Evolutionary conservation across 1,140 invertebrate species (phyloP).

Genomic region (Anthonomus grandis): DNA sequence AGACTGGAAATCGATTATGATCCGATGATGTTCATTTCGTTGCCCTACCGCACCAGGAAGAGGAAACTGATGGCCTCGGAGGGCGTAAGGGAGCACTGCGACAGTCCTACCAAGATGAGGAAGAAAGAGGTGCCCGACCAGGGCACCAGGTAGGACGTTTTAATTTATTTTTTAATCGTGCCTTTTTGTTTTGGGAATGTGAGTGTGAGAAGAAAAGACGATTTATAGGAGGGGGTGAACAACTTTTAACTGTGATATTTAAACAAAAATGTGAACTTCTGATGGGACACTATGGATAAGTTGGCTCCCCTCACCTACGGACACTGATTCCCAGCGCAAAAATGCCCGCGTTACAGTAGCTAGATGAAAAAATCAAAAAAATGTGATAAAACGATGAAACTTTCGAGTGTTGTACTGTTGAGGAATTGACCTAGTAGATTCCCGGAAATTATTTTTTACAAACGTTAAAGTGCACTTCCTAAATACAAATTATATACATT

Average conservation of each 20-base stretch:
- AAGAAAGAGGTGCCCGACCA: conserved; percentile 28
- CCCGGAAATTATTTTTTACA: background rate
- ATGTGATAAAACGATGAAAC: no score
- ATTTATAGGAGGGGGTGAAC: background rate
- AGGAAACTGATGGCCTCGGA: conserved; percentile 29
- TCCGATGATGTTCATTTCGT: conserved; percentile 32
- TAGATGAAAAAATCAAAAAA: no score
- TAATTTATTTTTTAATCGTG: background rate
- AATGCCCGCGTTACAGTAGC: background rate
- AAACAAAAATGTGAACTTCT: background rate
- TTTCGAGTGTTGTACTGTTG: no score
- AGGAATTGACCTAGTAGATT: background rate
- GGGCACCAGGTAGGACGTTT: background rate
- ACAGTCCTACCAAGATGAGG: conserved; percentile 35
- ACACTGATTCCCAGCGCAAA: background rate
- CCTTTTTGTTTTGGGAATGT: background rate
- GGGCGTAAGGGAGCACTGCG: conserved; percentile 5
- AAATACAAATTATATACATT: conserved; percentile 6
- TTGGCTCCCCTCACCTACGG: background rate
- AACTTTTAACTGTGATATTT: background rate
- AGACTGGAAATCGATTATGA: conserved; percentile 42
- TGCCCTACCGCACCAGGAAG: conserved; percentile 38
- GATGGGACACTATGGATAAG: background rate
- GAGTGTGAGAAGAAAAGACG: background rate
- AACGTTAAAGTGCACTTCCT: conserved; percentile 16